Base-by-base conservation (phyloP, 2,797 vertebrate species). In the Esox masquinongy region DNA sequence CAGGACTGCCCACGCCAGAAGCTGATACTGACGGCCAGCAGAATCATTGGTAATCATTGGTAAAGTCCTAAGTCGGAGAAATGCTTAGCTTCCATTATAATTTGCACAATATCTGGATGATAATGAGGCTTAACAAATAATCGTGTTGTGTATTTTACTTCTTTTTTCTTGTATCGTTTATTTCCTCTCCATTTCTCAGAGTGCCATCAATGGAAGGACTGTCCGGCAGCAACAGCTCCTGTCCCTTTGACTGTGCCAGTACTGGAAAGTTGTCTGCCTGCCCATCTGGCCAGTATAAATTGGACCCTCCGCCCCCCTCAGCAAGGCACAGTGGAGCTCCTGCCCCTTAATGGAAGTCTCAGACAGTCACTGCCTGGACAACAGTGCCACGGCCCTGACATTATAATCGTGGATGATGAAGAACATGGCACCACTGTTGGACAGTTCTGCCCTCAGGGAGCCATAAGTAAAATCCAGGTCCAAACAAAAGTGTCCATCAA, bases 381-480 rank as follows among this genome's bases (percentile, higher is more conserved):
- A 50, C 78, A 2, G 1, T 98, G 96, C 89, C 93, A 92, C 15
- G 82, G 84, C 1, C 88, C 83, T 36, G 79, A 94, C 83, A 83
- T 92, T 2, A 89, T 96, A n/a, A 76, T 80, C 0, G 68, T 91
- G 36, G 81, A 83, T 0, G 87, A 94, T 70, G 88, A 81, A 69
- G 87, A 81, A 0, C 79, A 90, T 0, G 78, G 83, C 17, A 61
- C 91, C 0, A 61, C 82, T 0, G 61, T 97, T 0, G 97, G 97
- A 26, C 69, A 80, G 1, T 98, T 96, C 89, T 98, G 97, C 74
- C 84, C 92, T 0, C 89, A 91, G n/a, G 96, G 97, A 73, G 70
- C 90, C 73, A 94, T 97, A 53, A 83, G 94, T 80, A 94, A 93
- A 82, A 81, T 98, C 83, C 95, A 95, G 79, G 88, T 97, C 87